Conservation (phyloP, 2,888 invertebrate species). For the Kuschelorhynchus macadamiae region DNA sequence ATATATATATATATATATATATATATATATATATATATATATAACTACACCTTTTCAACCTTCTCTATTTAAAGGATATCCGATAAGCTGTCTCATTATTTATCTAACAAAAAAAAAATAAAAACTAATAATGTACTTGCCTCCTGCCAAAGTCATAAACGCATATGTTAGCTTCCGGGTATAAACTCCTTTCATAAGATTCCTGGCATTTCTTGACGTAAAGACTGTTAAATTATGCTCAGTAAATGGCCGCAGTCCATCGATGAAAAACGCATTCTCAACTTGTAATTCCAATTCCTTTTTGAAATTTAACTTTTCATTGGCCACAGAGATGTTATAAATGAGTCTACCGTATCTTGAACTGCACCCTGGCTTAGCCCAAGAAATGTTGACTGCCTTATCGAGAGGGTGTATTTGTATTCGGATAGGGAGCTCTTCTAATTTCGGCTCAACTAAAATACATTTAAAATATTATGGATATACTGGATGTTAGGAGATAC, state of each 20-base stretch:
- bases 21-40: too few species aligned
- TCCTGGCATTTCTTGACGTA: slow-evolving; percentile 57
- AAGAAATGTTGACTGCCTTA: slow-evolving; percentile 57
- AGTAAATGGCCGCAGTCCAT: slow-evolving; percentile 59
- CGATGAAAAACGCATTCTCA: slow-evolving; percentile 55
- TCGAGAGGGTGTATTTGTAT: slow-evolving; percentile 57
- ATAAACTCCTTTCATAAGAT: slow-evolving; percentile 52
- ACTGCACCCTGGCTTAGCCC: slow-evolving; percentile 60
- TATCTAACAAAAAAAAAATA: too few species aligned
- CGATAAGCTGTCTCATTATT: too few species aligned
- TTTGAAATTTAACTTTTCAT: slow-evolving; percentile 50
- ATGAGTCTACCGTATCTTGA: slow-evolving; percentile 59
- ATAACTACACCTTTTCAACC: too few species aligned
- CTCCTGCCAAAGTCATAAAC: slow-evolving; percentile 62
- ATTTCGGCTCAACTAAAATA: slow-evolving; percentile 57
- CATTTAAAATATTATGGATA: too few species aligned
- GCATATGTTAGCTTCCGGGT: slow-evolving; percentile 51
- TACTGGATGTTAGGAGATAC: too few species aligned
- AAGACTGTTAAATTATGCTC: slow-evolving; percentile 58
- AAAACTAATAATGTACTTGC: too few species aligned
- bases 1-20: too few species aligned
- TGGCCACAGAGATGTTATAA: slow-evolving; percentile 56
- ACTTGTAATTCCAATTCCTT: slow-evolving; percentile 53
- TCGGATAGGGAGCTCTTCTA: slow-evolving; percentile 61
- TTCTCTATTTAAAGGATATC: too few species aligned